Evolutionary conservation across 2,797 vertebrate genomes (phyloP).

Genomic region (Gambusia yucatana): DNA sequence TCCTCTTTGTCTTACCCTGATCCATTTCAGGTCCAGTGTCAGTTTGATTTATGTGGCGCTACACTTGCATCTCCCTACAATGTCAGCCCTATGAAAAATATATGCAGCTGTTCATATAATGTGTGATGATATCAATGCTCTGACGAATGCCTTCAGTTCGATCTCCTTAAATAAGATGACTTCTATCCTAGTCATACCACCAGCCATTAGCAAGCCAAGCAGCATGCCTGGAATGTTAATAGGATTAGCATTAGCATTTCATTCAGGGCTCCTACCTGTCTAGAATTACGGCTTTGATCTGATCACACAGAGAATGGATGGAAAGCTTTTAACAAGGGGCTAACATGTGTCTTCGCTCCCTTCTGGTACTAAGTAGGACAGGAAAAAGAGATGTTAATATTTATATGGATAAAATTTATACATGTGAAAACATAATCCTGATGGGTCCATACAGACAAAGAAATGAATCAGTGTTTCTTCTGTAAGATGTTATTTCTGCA

Average conservation of each 20-base stretch:
- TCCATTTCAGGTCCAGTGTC: slow-evolving; percentile 84
- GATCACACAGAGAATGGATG: slow-evolving; percentile 63
- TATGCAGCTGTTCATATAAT: slow-evolving; percentile 82
- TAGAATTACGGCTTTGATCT: slow-evolving; percentile 74
- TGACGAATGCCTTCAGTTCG: slow-evolving; percentile 77
- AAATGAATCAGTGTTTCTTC: slow-evolving; percentile 16
- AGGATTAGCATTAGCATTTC: slow-evolving; percentile 77
- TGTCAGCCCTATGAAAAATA: slow-evolving; percentile 83
- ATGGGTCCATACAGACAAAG: slow-evolving; percentile 26
- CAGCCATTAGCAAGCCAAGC: slow-evolving; percentile 68
- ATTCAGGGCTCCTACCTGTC: slow-evolving; percentile 71
- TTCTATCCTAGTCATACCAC: slow-evolving; percentile 61
- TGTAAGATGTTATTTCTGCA: slow-evolving; percentile 28
- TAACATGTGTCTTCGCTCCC: slow-evolving; percentile 60
- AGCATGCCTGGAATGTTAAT: slow-evolving; percentile 75
- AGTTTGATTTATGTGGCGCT: slow-evolving; percentile 84
- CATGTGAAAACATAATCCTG: slow-evolving; percentile 38
- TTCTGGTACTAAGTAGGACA: slow-evolving; percentile 53
- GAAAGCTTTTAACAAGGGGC: slow-evolving; percentile 53
- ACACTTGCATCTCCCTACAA: slow-evolving; percentile 76
- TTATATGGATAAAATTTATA: slow-evolving; percentile 39
- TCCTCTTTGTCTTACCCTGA: slow-evolving; percentile 76
- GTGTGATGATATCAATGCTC: slow-evolving; percentile 80
- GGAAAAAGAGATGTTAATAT: slow-evolving; percentile 44
- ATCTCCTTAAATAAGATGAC: slow-evolving; percentile 79